phyloP scores from a whole-genome alignment of 2,888 invertebrate species.

The Scaeva pyrastri region DNA sequence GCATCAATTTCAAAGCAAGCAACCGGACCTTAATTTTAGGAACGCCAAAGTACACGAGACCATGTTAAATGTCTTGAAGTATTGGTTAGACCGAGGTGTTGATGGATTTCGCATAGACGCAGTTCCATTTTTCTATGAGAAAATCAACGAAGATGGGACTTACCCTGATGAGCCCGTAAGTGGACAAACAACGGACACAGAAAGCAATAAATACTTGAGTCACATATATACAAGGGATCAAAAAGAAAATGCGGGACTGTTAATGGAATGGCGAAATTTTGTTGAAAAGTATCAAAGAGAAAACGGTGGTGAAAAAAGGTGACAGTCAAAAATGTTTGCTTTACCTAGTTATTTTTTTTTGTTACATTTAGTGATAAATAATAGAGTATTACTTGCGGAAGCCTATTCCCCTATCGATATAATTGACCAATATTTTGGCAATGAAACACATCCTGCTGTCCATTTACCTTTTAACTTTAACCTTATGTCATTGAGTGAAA shows the following conservation, averaged over 20 bases:
- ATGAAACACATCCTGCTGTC: conserved; percentile 84
- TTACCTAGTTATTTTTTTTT: not conserved
- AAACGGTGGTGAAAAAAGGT: conserved; percentile 81
- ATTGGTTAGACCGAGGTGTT: conserved; percentile 90
- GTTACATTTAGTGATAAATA: not conserved
- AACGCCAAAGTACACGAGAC: conserved; percentile 88
- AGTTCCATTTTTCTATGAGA: conserved; percentile 86
- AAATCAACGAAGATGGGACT: conserved; percentile 78
- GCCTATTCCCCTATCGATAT: conserved; percentile 85
- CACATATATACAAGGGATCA: conserved; percentile 88
- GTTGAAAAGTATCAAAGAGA: conserved; percentile 83
- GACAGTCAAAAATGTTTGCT: not conserved
- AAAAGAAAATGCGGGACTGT: conserved; percentile 85
- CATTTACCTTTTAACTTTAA: conserved; percentile 89
- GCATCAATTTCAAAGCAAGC: conserved; percentile 87
- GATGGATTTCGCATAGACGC: conserved; percentile 91
- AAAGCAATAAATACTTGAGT: conserved; percentile 85
- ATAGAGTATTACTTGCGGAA: conserved; percentile 86
- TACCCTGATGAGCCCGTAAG: conserved; percentile 85
- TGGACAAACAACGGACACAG: conserved; percentile 84
- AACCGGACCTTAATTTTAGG: conserved; percentile 92
- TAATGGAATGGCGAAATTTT: conserved; percentile 86
- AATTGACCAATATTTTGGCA: conserved; percentile 86
- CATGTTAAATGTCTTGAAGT: conserved; percentile 87
- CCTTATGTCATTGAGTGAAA: conserved; percentile 84